Evolutionary conservation across 2,113 vertebrate species (phyloP).

Genomic region (Pungitius pungitius): DNA sequence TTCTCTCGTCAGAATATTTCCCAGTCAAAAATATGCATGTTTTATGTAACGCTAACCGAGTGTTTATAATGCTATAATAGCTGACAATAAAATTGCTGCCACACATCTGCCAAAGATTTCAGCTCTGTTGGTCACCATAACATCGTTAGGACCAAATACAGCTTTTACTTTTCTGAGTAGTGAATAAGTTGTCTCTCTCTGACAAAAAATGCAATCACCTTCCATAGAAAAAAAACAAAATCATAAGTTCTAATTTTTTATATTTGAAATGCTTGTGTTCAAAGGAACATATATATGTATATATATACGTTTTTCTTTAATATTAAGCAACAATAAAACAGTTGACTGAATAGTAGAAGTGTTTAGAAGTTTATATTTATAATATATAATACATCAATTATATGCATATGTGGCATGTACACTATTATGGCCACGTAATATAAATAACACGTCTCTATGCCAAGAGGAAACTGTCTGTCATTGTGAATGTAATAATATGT

Average conservation of each 20-base stretch:
- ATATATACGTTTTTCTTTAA: background rate
- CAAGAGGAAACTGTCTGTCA: constrained; percentile 41
- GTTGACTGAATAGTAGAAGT: too few species aligned
- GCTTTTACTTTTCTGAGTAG: constrained; percentile 50
- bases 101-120: constrained; percentile 86
- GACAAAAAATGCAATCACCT: constrained; percentile 43
- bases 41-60: constrained; percentile 99
- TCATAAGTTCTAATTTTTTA: constrained; percentile 14
- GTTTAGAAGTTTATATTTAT: too few species aligned
- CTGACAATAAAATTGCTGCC: constrained; percentile 87
- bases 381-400: too few species aligned
- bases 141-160: constrained; percentile 60
- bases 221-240: constrained; percentile 24
- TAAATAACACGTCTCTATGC: constrained; percentile 56
- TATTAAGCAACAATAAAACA: background rate
- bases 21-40: constrained; percentile 92
- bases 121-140: constrained; percentile 65
- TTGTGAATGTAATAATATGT: constrained; percentile 69
- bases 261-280: background rate
- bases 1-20: constrained; percentile 96
- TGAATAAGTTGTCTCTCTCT: constrained; percentile 37
- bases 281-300: background rate
- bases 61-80: constrained; percentile 99
- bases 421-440: constrained; percentile 52
- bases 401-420: constrained; percentile 29